Percentiles rank a stretch among this genome's conserved stretches.
Evolutionary conservation across 2,888 invertebrate species (phyloP).

Genomic region (Synergus umbraculus): DNA sequence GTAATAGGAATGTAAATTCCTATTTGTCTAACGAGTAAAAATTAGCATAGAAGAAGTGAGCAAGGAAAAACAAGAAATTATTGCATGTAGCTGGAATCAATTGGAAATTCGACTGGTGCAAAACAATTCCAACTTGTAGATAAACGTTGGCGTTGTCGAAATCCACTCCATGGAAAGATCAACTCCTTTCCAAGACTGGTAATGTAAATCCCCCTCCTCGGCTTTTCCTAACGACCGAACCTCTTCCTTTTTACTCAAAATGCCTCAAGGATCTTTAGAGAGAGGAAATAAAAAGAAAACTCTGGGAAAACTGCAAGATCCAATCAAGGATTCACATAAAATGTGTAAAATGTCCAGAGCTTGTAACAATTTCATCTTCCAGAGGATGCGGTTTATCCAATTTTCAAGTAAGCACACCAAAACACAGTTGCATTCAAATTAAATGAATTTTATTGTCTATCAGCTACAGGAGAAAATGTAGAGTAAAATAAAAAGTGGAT

Average conservation of each 20-base stretch:
- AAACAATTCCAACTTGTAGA: not conserved
- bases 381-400: not conserved
- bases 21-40: not conserved
- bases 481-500: no score
- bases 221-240: constrained; percentile 8
- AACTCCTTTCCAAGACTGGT: not conserved
- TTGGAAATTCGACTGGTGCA: not conserved
- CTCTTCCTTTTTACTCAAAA: constrained; percentile 6
- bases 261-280: constrained; percentile 22
- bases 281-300: not conserved
- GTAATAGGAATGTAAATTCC: not conserved
- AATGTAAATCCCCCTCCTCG: constrained; percentile 7
- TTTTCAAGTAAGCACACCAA: no score
- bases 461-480: no score
- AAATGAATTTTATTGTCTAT: no score
- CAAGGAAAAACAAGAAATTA: not conserved
- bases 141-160: not conserved
- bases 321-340: constrained; percentile 1
- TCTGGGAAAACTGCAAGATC: constrained; percentile 6
- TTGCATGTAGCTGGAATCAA: not conserved
- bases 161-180: not conserved
- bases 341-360: not conserved
- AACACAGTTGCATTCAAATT: no score
- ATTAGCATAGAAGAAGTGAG: not conserved
- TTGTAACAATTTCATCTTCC: not conserved